Percentiles rank a stretch among this genome's conserved stretches.
Evolutionary conservation across 2,888 invertebrate species (phyloP).

Genomic region (Calliphora vomitoria): DNA sequence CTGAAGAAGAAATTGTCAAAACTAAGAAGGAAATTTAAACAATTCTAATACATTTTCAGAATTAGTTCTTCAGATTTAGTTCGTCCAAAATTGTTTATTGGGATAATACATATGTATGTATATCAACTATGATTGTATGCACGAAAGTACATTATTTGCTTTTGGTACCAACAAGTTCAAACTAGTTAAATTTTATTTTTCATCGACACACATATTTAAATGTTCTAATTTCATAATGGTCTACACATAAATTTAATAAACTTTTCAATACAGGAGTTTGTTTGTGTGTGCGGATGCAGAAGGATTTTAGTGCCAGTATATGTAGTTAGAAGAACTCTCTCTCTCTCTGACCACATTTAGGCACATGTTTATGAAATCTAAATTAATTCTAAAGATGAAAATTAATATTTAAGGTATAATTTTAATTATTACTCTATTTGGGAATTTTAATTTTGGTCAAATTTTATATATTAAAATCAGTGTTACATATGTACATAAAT

Average conservation of each 20-base stretch:
- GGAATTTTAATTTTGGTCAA: not conserved
- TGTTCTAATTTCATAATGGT: conserved; percentile 2
- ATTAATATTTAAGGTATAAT: conserved; percentile 3
- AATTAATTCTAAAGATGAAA: conserved; percentile 16
- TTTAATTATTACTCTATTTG: conserved; percentile 27
- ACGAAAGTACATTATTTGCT: no score
- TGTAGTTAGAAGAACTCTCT: not conserved
- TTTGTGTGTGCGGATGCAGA: not conserved
- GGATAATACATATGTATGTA: not conserved
- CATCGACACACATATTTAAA: not conserved
- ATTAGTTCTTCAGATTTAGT: no score
- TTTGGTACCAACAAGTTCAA: not conserved
- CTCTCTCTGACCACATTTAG: conserved; percentile 22
- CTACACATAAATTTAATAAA: conserved; percentile 24
- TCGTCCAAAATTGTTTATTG: no score
- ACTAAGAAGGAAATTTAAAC: no score
- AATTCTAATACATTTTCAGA: no score
- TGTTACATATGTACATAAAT: no score
- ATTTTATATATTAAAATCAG: conserved; percentile 1
- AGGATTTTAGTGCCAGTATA: not conserved
- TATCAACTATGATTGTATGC: not conserved
- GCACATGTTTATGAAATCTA: conserved; percentile 36
- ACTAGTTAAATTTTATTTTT: conserved; percentile 22
- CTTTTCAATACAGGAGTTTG: not conserved
- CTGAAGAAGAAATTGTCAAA: no score